Percentiles rank a stretch among this genome's conserved stretches.
These are phyloP conservation scores for Zophobas morio DNA, from an alignment of 1,140 invertebrate genomes.

Conservation along the genomic window DNA sequence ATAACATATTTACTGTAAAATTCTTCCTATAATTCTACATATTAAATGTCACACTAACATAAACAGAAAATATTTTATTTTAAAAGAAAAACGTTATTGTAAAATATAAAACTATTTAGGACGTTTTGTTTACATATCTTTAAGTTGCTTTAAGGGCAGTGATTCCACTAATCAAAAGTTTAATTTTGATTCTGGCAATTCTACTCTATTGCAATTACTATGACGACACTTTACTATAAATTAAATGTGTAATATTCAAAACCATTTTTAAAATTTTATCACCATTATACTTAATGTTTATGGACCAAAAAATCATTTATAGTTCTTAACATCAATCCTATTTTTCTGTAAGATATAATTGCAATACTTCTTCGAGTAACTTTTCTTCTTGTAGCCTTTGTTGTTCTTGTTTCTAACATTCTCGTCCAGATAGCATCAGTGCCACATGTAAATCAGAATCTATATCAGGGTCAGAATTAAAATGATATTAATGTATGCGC, in stretches of 20 bases:
- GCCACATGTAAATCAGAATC: constrained; percentile 78
- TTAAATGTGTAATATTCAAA: constrained; percentile 7
- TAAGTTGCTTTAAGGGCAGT: not conserved
- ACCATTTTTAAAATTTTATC: constrained; percentile 26
- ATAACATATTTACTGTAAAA: constrained; percentile 7
- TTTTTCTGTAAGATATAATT: constrained; percentile 85
- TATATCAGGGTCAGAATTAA: constrained; percentile 59
- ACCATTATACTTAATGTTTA: not conserved
- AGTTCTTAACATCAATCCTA: constrained; percentile 60
- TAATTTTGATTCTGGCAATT: not conserved
- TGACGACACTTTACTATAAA: not conserved
- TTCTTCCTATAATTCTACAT: too few relatives aligned
- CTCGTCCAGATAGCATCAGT: constrained; percentile 80
- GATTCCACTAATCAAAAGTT: not conserved
- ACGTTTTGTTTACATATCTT: constrained; percentile 1
- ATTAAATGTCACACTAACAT: too few relatives aligned
- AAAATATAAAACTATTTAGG: constrained; percentile 5
- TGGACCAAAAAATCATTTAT: constrained; percentile 2
- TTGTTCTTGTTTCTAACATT: constrained; percentile 78
- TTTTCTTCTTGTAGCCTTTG: constrained; percentile 81
- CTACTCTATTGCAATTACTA: constrained; percentile 14
- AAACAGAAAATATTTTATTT: too few relatives aligned
- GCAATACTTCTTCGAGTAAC: constrained; percentile 80
- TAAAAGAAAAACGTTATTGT: not conserved
- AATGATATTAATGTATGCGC: constrained; percentile 62